These are phyloP conservation scores for Cyanoramphus novaezelandiae DNA, from an alignment of 2,113 vertebrate species.

Conservation along the genomic window DNA sequence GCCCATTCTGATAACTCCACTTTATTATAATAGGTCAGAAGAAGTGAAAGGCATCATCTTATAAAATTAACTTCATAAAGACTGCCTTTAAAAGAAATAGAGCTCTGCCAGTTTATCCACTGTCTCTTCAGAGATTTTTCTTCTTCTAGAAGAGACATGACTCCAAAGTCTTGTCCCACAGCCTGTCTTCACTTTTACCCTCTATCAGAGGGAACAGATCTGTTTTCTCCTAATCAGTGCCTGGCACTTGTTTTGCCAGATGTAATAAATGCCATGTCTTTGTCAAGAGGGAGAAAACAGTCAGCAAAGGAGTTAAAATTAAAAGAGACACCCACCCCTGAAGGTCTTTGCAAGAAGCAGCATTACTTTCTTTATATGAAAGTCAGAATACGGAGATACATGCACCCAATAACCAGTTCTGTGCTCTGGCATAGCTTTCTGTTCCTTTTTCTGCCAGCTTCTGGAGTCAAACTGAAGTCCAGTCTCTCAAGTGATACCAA, in stretches of 20 bases:
- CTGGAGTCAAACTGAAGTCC: not conserved
- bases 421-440: not conserved
- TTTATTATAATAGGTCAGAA: conserved; percentile 71
- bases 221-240: conserved; percentile 10
- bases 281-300: not conserved
- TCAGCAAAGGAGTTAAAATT: conserved; percentile 15
- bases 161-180: not conserved
- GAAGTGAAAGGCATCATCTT: conserved; percentile 65
- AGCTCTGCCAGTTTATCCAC: conserved; percentile 16
- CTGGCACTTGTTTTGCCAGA: conserved; percentile 37
- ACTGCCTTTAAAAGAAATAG: conserved; percentile 20
- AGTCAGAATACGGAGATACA: not conserved
- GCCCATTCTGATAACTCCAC: conserved; percentile 69
- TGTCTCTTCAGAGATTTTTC: not conserved
- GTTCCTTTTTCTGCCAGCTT: not conserved
- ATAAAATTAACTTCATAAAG: conserved; percentile 70
- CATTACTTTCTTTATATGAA: not conserved
- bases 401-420: not conserved
- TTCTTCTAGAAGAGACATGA: not conserved
- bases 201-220: not conserved
- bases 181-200: not conserved
- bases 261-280: not conserved
- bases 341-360: not conserved
- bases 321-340: not conserved
- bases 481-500: not conserved